phyloP scores from a whole-genome alignment of 2,888 invertebrate species.

The Hypomecis punctinalis region DNA sequence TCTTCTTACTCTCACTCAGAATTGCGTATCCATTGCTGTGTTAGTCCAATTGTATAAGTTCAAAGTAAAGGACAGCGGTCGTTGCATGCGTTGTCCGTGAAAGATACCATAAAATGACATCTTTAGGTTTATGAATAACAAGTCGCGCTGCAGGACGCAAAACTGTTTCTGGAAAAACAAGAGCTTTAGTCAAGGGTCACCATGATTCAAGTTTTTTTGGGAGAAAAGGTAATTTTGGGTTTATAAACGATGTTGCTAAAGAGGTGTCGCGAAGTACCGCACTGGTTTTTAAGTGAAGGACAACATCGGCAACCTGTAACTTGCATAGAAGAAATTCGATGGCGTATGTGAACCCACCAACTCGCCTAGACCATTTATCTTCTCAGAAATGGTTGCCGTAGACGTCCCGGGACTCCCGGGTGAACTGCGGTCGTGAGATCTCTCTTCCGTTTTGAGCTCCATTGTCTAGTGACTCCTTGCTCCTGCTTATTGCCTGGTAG shows the following conservation, averaged over 20 bases:
- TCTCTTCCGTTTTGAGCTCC: slow-evolving; percentile 66
- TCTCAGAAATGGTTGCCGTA: too few species aligned
- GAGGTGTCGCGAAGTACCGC: too few species aligned
- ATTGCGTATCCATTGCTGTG: slow-evolving; percentile 17
- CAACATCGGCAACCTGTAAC: too few species aligned
- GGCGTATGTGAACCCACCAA: too few species aligned
- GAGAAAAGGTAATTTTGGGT: too few species aligned
- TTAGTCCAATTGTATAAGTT: not conserved
- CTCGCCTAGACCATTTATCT: too few species aligned
- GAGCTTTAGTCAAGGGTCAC: slow-evolving; percentile 61
- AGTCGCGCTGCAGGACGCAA: slow-evolving; percentile 70
- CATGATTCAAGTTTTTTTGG: slow-evolving; percentile 33
- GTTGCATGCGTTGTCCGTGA: slow-evolving; percentile 35
- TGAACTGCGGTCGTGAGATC: slow-evolving; percentile 58
- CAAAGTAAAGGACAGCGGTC: slow-evolving; percentile 15
- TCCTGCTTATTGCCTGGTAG: slow-evolving; percentile 23
- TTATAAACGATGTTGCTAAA: too few species aligned
- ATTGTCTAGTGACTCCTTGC: slow-evolving; percentile 60
- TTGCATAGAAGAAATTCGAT: too few species aligned
- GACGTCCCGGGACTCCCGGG: too few species aligned
- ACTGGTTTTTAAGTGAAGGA: too few species aligned
- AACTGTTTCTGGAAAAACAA: slow-evolving; percentile 67
- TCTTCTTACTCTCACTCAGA: not conserved
- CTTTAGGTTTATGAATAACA: slow-evolving; percentile 58
- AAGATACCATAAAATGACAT: slow-evolving; percentile 42